Conservation (phyloP, 35 echinoderm and acorn worm genomes). For the Anneissia japonica region DNA sequence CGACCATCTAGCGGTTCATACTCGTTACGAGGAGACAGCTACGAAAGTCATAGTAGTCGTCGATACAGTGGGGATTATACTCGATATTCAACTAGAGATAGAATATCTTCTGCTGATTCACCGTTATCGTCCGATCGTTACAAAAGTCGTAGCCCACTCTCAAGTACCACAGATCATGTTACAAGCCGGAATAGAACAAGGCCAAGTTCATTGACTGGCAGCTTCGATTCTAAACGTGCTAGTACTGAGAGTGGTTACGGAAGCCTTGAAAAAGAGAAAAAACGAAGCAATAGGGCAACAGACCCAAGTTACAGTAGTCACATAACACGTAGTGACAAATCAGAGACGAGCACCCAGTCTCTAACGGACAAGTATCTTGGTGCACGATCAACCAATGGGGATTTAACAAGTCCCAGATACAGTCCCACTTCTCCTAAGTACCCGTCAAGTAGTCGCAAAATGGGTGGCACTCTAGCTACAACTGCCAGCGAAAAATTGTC, state of each 20-base stretch:
- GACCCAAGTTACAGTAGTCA: neutral
- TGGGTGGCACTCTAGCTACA: constrained; percentile 9
- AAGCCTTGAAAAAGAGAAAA: constrained; percentile 67
- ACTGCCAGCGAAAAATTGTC: neutral
- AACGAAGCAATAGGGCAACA: constrained; percentile 14
- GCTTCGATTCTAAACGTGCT: constrained; percentile 22
- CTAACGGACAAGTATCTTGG: constrained; percentile 45
- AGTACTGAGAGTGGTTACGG: constrained; percentile 77
- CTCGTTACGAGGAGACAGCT: neutral
- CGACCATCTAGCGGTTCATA: neutral
- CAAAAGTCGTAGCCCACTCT: neutral
- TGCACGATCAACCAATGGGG: constrained; percentile 2
- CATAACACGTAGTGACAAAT: neutral
- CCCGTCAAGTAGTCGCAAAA: neutral
- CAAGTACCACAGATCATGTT: neutral
- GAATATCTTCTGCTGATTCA: neutral
- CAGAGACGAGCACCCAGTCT: constrained; percentile 18
- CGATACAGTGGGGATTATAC: neutral
- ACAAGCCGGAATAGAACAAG: neutral
- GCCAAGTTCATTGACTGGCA: neutral
- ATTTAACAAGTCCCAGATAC: neutral
- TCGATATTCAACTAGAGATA: neutral
- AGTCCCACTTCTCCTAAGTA: neutral
- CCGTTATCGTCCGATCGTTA: neutral
- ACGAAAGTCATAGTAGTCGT: neutral